Conservation (phyloP, 2,888 invertebrate species). For the Leucophenga montana region DNA sequence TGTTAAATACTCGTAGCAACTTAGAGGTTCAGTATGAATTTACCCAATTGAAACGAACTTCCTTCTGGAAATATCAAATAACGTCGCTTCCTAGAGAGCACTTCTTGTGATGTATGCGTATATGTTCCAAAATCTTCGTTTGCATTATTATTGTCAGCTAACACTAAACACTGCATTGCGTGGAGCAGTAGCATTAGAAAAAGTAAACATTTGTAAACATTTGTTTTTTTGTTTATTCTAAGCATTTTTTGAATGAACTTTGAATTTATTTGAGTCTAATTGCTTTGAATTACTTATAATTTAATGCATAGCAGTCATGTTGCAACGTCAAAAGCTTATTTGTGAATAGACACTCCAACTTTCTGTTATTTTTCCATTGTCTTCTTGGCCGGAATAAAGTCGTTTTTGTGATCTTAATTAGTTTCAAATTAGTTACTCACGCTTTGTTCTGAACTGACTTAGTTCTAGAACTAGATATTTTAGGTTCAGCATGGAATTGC, state of each 20-base stretch:
- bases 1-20: conserved; percentile 20
- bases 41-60: conserved; percentile 73
- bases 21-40: conserved; percentile 34
- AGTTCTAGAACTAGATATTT: conserved; percentile 13
- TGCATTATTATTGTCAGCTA: neutral
- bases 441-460: conserved; percentile 46
- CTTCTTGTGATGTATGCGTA: conserved; percentile 10
- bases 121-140: too few relatives aligned
- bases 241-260: too few relatives aligned
- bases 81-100: conserved; percentile 73
- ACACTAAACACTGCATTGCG: too few relatives aligned
- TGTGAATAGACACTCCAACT: too few relatives aligned
- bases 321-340: conserved; percentile 14
- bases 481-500: too few relatives aligned
- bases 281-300: too few relatives aligned
- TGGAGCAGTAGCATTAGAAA: too few relatives aligned
- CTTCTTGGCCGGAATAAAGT: too few relatives aligned
- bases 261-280: too few relatives aligned
- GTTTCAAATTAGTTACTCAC: conserved; percentile 59
- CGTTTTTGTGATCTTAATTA: conserved; percentile 10
- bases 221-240: too few relatives aligned
- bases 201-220: too few relatives aligned
- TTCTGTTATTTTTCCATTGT: too few relatives aligned
- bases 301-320: neutral
- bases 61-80: conserved; percentile 75